A percentile compares a stretch with the other conserved stretches of the same genome.
Evolutionary conservation across 2,888 invertebrate genomes (phyloP).

Genomic region (Sarcophaga rosellei): DNA sequence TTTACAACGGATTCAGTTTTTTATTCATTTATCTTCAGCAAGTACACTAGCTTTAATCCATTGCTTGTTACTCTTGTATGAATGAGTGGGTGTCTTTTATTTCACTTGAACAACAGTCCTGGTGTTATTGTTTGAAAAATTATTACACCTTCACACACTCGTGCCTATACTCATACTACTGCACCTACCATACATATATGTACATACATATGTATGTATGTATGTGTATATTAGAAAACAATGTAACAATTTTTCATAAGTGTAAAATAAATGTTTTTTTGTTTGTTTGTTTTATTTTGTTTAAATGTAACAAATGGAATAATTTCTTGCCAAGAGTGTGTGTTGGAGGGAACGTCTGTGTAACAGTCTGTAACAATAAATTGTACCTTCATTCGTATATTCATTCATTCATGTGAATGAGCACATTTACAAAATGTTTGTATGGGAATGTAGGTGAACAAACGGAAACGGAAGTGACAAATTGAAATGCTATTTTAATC

Average conservation of each 20-base stretch:
- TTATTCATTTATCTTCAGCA: not conserved
- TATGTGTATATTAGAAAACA: not conserved
- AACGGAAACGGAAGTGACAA: constrained; percentile 76
- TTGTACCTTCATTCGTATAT: constrained; percentile 10
- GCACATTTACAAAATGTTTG: not conserved
- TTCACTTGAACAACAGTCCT: not conserved
- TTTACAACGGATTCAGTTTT: not conserved
- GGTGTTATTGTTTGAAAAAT: not conserved
- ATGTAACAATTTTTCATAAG: constrained; percentile 25
- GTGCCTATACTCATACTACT: not conserved
- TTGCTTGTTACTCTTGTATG: not conserved
- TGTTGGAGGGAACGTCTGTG: not conserved
- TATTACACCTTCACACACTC: not conserved
- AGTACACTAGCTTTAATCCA: not conserved
- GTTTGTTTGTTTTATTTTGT: not conserved
- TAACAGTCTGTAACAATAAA: constrained; percentile 28
- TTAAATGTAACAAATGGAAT: not conserved
- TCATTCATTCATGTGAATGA: constrained; percentile 31
- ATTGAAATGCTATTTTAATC: constrained; percentile 73
- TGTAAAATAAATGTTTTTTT: not conserved
- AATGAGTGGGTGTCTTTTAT: not conserved
- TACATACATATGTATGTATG: no score
- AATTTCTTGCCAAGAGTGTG: not conserved
- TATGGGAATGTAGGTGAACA: constrained; percentile 22
- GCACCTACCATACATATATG: not conserved